Base-by-base conservation (phyloP, 2,797 vertebrate genomes). In the Anguilla marmorata region DNA sequence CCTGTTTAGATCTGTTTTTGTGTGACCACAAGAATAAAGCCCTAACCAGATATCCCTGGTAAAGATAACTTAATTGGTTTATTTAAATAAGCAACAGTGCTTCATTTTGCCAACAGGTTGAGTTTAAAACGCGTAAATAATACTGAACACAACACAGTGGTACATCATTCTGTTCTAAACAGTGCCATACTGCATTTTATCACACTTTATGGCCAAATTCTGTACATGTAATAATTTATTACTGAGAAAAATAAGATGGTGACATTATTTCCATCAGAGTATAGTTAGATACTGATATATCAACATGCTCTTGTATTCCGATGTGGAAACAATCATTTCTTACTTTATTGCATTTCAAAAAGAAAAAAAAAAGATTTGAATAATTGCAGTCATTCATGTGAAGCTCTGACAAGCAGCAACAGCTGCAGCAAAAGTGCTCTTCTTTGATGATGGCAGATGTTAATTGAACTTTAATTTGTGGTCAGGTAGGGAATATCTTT, bases 401-500 rank as follows among this genome's bases (percentile, higher is more conserved):
- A 37, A 45, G 41, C 1, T 82, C 79, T 50, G 21, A 82, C n/a
- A 50, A 24, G 41, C 45, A 82, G 45, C 45, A 50, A 27, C 79
- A 82, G 41, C 41, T 82, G 79, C 9, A 24, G 37, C 3, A 80
- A 48, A 9, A 50, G 45, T 50, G 21, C 2, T 82, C 21, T 2
- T 48, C 11, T 33, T n/a, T 24, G 45, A 48, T 80, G 76, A 37
- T 80, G 6, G 19, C 24, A n/a, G 1, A 24, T 19, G 41, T 50
- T 45, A 82, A 82, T 50, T 48, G 21, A 4, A 27, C 21, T 82
- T 48, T 50, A 82, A 82, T 82, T 50, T 48, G 79, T 6, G 45
- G 79, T 48, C 79, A 9, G 41, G 41, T 24, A 82, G 79, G 79
- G 79, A 82, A 82, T n/a, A 82, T 24, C 41, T 82, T n/a, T 24